Evolutionary conservation across 2,113 vertebrate species (phyloP).

Genomic region (Tonatia bakeri): DNA sequence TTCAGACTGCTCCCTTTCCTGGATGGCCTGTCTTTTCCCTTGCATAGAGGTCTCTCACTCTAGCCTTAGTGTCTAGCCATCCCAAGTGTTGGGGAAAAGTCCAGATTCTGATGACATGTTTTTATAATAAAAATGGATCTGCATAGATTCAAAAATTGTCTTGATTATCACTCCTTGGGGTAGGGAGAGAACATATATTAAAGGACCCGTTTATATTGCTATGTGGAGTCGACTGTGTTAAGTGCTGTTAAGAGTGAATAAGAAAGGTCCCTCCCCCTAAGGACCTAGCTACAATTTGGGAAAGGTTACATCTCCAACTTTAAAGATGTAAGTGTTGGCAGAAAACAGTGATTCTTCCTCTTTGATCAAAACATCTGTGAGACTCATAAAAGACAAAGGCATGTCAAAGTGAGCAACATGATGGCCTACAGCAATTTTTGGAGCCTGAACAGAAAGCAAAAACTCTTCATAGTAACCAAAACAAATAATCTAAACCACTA

Average conservation of each 20-base stretch:
- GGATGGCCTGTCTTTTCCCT: not conserved
- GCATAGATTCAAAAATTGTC: not conserved
- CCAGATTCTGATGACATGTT: slow-evolving; percentile 8
- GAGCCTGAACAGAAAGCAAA: slow-evolving; percentile 29
- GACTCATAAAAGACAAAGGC: slow-evolving; percentile 52
- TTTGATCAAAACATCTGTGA: slow-evolving; percentile 69
- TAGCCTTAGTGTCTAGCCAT: not conserved
- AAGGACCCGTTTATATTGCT: not conserved
- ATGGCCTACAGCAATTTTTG: slow-evolving; percentile 52
- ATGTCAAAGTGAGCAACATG: slow-evolving; percentile 17
- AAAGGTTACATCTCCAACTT: slow-evolving; percentile 49
- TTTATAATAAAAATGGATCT: slow-evolving; percentile 23
- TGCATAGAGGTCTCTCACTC: not conserved
- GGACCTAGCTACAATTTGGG: slow-evolving; percentile 36
- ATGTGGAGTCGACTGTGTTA: not conserved
- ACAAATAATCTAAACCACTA: slow-evolving; percentile 25
- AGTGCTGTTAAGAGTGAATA: slow-evolving; percentile 20
- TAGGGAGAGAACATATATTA: not conserved
- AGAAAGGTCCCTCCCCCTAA: not conserved
- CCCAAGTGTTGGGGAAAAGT: not conserved
- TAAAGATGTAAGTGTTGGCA: slow-evolving; percentile 49
- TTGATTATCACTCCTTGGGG: not conserved
- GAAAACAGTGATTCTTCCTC: slow-evolving; percentile 55
- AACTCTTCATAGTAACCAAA: slow-evolving; percentile 47
- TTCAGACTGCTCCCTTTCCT: not conserved